Evolutionary conservation across 2,113 vertebrate species (phyloP).

Genomic region (Semicossyphus pulcher): DNA sequence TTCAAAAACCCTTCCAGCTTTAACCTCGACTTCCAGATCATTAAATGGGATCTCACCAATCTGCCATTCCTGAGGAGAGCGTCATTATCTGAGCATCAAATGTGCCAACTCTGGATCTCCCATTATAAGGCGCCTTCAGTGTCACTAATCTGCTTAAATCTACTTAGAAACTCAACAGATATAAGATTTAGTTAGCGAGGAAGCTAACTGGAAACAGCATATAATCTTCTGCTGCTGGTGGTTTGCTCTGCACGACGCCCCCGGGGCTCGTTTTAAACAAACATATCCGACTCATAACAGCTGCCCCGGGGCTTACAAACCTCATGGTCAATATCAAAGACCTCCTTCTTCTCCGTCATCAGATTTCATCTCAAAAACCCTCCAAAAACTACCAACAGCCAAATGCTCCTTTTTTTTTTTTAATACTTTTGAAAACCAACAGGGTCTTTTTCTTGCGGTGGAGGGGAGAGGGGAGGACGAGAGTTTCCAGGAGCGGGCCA

Average conservation of each 20-base stretch:
- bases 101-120: background rate
- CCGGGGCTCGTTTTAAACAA: conserved; percentile 67
- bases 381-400: conserved; percentile 59
- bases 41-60: conserved; percentile 49
- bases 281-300: conserved; percentile 69
- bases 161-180: background rate
- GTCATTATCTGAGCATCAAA: conserved; percentile 11
- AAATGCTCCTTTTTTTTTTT: conserved; percentile 51
- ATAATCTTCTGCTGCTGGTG: conserved; percentile 46
- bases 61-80: conserved; percentile 62
- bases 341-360: conserved; percentile 75
- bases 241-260: conserved; percentile 35
- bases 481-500: conserved; percentile 65
- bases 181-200: too few relatives aligned
- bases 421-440: conserved; percentile 55
- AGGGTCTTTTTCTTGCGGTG: conserved; percentile 69
- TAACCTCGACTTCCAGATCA: conserved; percentile 57
- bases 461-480: conserved; percentile 32
- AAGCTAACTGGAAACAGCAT: conserved; percentile 80
- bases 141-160: too few relatives aligned
- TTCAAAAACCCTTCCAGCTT: conserved; percentile 45
- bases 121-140: conserved; percentile 17
- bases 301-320: conserved; percentile 47
- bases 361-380: conserved; percentile 68
- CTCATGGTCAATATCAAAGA: conserved; percentile 75